These are phyloP conservation scores for Uloborus plumipes DNA, from an alignment of 2,888 invertebrate genomes.

Conservation along the genomic window DNA sequence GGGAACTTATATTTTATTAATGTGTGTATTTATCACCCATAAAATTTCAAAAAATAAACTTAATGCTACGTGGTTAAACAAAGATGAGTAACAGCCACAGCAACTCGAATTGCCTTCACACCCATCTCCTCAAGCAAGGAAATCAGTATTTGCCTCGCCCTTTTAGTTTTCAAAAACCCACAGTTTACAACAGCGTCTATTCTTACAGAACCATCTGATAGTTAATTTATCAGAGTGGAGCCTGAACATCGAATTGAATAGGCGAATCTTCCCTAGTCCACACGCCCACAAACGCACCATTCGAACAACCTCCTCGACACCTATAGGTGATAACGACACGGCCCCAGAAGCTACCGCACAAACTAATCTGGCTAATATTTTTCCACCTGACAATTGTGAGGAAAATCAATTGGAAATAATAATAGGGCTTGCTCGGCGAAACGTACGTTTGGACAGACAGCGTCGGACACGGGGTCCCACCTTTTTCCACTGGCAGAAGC, in stretches of 20 bases:
- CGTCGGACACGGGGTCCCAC: constrained; percentile 3
- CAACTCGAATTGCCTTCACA: too few species aligned
- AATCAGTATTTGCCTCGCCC: too few species aligned
- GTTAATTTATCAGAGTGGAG: too few species aligned
- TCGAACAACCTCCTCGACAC: constrained; percentile 27
- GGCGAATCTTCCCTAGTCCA: background rate
- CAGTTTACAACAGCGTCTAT: too few species aligned
- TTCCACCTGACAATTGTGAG: constrained; percentile 25
- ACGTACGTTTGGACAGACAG: constrained; percentile 6
- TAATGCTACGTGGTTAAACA: too few species aligned
- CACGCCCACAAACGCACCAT: background rate
- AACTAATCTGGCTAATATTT: constrained; percentile 46
- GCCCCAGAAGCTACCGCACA: constrained; percentile 21
- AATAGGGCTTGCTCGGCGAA: constrained; percentile 29
- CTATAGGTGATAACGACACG: constrained; percentile 25
- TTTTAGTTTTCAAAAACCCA: too few species aligned
- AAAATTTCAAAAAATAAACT: too few species aligned
- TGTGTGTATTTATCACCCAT: too few species aligned
- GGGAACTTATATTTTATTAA: too few species aligned
- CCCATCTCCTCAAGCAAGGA: too few species aligned
- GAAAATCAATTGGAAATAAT: constrained; percentile 60
- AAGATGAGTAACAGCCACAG: too few species aligned
- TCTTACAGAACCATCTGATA: too few species aligned
- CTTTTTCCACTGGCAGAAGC: background rate
- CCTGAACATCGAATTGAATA: constrained; percentile 1